A percentile compares a stretch with the other conserved stretches of the same genome.
These are phyloP conservation scores for Arbacia lixula DNA, from an alignment of 53 echinoderm and acorn worm genomes.

Conservation along the genomic window DNA sequence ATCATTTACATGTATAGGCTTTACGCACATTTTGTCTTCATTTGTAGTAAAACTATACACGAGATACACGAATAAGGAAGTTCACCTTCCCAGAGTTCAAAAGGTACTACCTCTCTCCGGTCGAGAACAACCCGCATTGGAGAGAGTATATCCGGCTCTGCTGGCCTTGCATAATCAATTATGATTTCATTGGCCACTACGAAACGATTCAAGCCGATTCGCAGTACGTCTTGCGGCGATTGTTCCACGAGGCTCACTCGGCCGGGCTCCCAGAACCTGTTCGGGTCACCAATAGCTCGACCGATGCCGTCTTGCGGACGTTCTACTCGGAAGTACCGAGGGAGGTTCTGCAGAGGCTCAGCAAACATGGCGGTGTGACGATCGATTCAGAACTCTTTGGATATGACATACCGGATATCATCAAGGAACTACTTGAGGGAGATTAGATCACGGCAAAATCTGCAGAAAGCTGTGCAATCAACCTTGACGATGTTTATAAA, in stretches of 20 bases:
- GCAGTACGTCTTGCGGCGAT: constrained; percentile 29
- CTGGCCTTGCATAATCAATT: constrained; percentile 48
- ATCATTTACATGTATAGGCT: too few species aligned
- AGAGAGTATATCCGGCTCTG: constrained; percentile 46
- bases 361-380: constrained; percentile 36
- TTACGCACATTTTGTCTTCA: too few species aligned
- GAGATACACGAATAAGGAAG: constrained; percentile 22
- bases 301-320: constrained; percentile 1
- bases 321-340: constrained; percentile 33
- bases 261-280: constrained; percentile 21
- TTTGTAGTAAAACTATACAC: too few species aligned
- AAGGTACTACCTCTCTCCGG: constrained; percentile 44
- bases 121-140: constrained; percentile 58
- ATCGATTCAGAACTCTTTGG: constrained; percentile 63
- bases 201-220: constrained; percentile 53
- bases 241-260: constrained; percentile 52
- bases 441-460: too few species aligned
- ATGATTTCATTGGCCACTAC: constrained; percentile 63
- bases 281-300: constrained; percentile 30
- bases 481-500: too few species aligned
- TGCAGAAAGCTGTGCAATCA: too few species aligned
- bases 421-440: neutral
- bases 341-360: constrained; percentile 32
- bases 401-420: constrained; percentile 59
- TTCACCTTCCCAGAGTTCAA: constrained; percentile 53